These are phyloP conservation scores for Zygothrica quintamaculata DNA, from an alignment of 2,888 invertebrate genomes.

Conservation along the genomic window DNA sequence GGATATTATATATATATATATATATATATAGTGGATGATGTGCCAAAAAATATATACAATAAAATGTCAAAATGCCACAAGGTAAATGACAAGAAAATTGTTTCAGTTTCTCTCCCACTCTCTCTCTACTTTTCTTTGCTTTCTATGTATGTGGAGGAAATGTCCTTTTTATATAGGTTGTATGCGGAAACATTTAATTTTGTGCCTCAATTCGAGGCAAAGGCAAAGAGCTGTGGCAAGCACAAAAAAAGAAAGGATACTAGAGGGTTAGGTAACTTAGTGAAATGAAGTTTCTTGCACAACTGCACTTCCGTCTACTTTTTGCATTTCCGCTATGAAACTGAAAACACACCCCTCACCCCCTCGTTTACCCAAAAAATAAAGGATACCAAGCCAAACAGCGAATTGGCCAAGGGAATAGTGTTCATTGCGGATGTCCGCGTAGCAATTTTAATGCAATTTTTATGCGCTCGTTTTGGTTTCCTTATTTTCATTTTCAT, in stretches of 20 bases:
- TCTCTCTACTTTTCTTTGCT: conserved; percentile 1
- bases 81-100: conserved; percentile 68
- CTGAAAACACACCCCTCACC: no score
- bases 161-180: conserved; percentile 15
- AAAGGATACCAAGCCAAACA: conserved; percentile 4
- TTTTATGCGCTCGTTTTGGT: conserved; percentile 75
- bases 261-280: conserved; percentile 6
- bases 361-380: no score
- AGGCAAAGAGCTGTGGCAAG: neutral
- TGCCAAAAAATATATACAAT: conserved; percentile 65
- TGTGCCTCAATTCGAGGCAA: conserved; percentile 36
- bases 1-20: no score
- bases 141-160: neutral
- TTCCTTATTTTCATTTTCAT: conserved; percentile 43
- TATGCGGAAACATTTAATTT: conserved; percentile 70
- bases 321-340: conserved; percentile 70
- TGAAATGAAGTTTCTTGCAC: conserved; percentile 67
- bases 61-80: conserved; percentile 71
- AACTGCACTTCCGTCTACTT: conserved; percentile 76
- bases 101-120: conserved; percentile 11
- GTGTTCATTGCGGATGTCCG: conserved; percentile 74
- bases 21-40: neutral
- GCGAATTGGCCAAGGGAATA: conserved; percentile 43
- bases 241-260: no score
- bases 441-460: conserved; percentile 79